phyloP scores from a whole-genome alignment of 2,113 vertebrate species.

The Myotis brandtii region DNA sequence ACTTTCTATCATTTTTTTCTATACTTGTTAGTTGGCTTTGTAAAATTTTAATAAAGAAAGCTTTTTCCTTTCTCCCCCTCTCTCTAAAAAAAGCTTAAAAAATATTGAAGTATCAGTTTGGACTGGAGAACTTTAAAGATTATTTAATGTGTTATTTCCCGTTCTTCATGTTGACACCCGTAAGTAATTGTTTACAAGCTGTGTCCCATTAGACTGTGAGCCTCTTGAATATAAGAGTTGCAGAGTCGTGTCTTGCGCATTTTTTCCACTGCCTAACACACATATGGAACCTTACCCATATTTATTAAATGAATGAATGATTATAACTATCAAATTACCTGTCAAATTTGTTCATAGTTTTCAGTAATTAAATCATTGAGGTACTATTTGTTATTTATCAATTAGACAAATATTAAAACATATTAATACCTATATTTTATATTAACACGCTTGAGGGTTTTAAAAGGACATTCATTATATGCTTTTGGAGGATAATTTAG shows the following conservation, averaged over 20 bases:
- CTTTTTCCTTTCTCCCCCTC: not conserved
- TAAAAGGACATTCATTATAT: not conserved
- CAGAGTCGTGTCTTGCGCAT: not conserved
- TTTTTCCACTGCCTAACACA: constrained; percentile 14
- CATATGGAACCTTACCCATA: not conserved
- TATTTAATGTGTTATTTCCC: not conserved
- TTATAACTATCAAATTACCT: not conserved
- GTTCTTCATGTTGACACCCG: not conserved
- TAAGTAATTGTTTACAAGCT: not conserved
- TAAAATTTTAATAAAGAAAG: not conserved
- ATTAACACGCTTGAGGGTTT: not conserved
- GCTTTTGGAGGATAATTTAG: not conserved
- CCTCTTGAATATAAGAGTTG: not conserved
- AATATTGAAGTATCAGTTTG: not conserved
- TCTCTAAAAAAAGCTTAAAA: not conserved
- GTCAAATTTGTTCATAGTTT: not conserved
- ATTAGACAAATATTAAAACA: constrained; percentile 6
- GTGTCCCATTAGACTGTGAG: not conserved
- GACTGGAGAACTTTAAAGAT: constrained; percentile 6
- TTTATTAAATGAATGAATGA: not conserved
- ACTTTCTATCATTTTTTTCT: constrained; percentile 10
- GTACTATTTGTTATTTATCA: not conserved
- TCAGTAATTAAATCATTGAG: not conserved
- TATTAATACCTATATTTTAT: not conserved
- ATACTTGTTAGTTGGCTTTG: not conserved